Percentiles rank a stretch among this genome's conserved stretches.
Evolutionary conservation across 1,140 invertebrate genomes (phyloP).

Genomic region (Drosophila seguyi): DNA sequence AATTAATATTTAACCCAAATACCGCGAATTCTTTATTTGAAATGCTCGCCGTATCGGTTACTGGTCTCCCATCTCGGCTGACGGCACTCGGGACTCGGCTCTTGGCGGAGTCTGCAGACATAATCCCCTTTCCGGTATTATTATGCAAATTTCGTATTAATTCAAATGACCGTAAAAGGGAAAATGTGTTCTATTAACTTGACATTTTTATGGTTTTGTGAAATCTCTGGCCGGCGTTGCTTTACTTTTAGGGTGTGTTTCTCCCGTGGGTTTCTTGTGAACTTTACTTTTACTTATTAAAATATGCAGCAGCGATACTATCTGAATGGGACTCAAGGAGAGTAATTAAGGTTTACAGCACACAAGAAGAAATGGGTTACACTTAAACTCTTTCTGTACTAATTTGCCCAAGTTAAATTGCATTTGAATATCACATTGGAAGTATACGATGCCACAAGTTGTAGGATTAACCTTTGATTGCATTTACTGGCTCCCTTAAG

Average conservation of each 20-base stretch:
- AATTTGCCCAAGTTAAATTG: background rate
- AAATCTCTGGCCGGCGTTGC: slow-evolving; percentile 60
- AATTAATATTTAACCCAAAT: slow-evolving; percentile 85
- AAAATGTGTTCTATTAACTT: slow-evolving; percentile 69
- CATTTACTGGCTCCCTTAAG: background rate
- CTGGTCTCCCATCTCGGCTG: slow-evolving; percentile 16
- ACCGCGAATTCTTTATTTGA: slow-evolving; percentile 79
- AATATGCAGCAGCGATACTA: slow-evolving; percentile 41
- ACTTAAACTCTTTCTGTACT: background rate
- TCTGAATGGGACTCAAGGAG: slow-evolving; percentile 19
- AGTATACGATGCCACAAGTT: background rate
- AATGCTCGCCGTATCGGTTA: slow-evolving; percentile 51
- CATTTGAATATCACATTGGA: background rate
- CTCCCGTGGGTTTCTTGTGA: slow-evolving; percentile 12
- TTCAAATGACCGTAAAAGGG: slow-evolving; percentile 68
- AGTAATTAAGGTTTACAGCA: slow-evolving; percentile 23
- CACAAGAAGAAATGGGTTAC: too few relatives aligned
- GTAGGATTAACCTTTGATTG: background rate
- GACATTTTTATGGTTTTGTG: slow-evolving; percentile 75
- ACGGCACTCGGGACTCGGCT: background rate
- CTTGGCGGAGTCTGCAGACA: slow-evolving; percentile 31
- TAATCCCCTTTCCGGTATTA: slow-evolving; percentile 59
- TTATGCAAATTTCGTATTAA: slow-evolving; percentile 79
- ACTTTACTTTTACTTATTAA: slow-evolving; percentile 57
- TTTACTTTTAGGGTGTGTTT: slow-evolving; percentile 48